Evolutionary conservation across 2,888 invertebrate genomes (phyloP).

Genomic region (Harpalus rubripes): DNA sequence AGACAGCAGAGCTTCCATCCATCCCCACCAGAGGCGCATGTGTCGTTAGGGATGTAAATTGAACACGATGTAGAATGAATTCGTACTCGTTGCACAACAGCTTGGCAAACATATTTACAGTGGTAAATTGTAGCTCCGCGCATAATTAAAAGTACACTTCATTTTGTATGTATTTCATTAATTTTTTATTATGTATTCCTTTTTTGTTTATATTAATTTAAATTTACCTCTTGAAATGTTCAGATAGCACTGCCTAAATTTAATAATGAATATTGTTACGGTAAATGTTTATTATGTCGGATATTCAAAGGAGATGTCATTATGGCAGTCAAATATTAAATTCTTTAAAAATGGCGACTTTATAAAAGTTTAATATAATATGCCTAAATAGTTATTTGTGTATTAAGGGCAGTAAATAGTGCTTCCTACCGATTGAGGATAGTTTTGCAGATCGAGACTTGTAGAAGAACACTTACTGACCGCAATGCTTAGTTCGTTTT

Average conservation of each 20-base stretch:
- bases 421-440: no score
- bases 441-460: no score
- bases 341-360: not conserved
- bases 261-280: slow-evolving; percentile 48
- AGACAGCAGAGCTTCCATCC: not conserved
- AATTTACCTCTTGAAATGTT: slow-evolving; percentile 47
- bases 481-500: no score
- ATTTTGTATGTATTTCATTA: slow-evolving; percentile 63
- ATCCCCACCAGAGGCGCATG: slow-evolving; percentile 21
- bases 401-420: no score
- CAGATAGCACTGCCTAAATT: not conserved
- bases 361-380: no score
- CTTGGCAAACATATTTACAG: slow-evolving; percentile 61
- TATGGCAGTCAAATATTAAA: not conserved
- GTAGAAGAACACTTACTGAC: no score
- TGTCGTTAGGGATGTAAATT: slow-evolving; percentile 55
- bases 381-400: no score
- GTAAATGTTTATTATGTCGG: slow-evolving; percentile 34
- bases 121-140: slow-evolving; percentile 41
- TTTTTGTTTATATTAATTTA: slow-evolving; percentile 55
- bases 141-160: slow-evolving; percentile 65
- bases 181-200: slow-evolving; percentile 55
- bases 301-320: not conserved
- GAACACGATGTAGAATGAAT: slow-evolving; percentile 47
- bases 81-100: slow-evolving; percentile 38